These are phyloP conservation scores for Cyclura pinguis DNA, from an alignment of 2,797 vertebrate species.

Conservation along the genomic window DNA sequence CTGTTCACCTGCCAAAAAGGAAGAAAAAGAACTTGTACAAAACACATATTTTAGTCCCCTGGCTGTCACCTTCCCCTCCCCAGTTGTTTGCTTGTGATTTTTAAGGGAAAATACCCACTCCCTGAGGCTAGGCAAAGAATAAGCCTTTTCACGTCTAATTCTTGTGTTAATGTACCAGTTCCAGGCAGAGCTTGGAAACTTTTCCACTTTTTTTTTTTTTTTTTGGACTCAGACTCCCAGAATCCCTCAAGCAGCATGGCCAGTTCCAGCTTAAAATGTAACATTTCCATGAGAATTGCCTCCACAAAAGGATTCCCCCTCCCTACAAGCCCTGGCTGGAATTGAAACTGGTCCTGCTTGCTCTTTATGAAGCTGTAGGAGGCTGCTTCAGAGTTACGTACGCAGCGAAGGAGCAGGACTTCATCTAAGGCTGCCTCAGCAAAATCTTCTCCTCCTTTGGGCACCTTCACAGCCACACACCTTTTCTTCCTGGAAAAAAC, in stretches of 20 bases:
- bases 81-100: not conserved
- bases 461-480: slow-evolving; percentile 86
- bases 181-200: too few relatives aligned
- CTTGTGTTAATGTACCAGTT: too few relatives aligned
- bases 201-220: too few relatives aligned
- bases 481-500: slow-evolving; percentile 72
- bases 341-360: not conserved
- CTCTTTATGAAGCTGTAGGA: not conserved
- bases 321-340: not conserved
- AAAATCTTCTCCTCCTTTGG: slow-evolving; percentile 84
- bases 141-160: too few relatives aligned
- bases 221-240: too few relatives aligned
- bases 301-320: too few relatives aligned
- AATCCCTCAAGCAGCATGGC: too few relatives aligned
- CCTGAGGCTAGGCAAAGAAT: too few relatives aligned
- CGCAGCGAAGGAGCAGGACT: slow-evolving; percentile 83
- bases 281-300: too few relatives aligned
- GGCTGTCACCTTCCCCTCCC: not conserved
- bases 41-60: not conserved
- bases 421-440: slow-evolving; percentile 86
- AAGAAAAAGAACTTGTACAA: slow-evolving; percentile 16
- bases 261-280: too few relatives aligned
- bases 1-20: slow-evolving; percentile 78
- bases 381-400: slow-evolving; percentile 56
- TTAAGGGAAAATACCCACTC: not conserved